phyloP scores from a whole-genome alignment of 2,888 invertebrate genomes.

The Drosophila affinis region DNA sequence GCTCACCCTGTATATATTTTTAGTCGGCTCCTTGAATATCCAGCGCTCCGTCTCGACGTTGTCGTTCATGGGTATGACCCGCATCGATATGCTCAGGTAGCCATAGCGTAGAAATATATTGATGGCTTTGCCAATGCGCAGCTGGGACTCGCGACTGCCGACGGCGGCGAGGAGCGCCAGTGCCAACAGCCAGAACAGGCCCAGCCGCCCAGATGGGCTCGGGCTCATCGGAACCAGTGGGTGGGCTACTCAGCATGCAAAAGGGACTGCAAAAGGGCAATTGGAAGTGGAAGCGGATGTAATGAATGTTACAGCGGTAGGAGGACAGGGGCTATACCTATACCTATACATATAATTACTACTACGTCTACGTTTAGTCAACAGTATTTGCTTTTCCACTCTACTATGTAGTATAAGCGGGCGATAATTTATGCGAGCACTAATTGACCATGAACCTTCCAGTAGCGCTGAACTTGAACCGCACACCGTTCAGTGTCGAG shows the following conservation, averaged over 20 bases:
- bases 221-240: constrained; percentile 82
- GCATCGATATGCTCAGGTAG: constrained; percentile 92
- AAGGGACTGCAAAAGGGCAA: constrained; percentile 41
- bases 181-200: constrained; percentile 80
- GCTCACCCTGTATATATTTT: constrained; percentile 85
- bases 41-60: constrained; percentile 90
- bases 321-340: not conserved
- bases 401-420: constrained; percentile 16
- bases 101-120: constrained; percentile 92
- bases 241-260: constrained; percentile 61
- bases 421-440: constrained; percentile 58
- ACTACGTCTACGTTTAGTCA: constrained; percentile 30
- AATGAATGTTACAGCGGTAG: not conserved
- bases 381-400: constrained; percentile 46
- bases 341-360: constrained; percentile 33
- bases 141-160: constrained; percentile 83
- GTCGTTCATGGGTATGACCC: constrained; percentile 92
- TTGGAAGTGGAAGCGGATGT: not conserved
- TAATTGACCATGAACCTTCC: constrained; percentile 75
- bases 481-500: constrained; percentile 8
- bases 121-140: constrained; percentile 91
- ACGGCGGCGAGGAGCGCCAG: constrained; percentile 76
- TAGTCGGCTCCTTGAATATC: constrained; percentile 87
- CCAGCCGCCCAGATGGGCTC: constrained; percentile 66
- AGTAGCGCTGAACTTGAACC: constrained; percentile 74